phyloP scores from a whole-genome alignment of 1,140 invertebrate genomes.

The Zaprionus nigranus region DNA sequence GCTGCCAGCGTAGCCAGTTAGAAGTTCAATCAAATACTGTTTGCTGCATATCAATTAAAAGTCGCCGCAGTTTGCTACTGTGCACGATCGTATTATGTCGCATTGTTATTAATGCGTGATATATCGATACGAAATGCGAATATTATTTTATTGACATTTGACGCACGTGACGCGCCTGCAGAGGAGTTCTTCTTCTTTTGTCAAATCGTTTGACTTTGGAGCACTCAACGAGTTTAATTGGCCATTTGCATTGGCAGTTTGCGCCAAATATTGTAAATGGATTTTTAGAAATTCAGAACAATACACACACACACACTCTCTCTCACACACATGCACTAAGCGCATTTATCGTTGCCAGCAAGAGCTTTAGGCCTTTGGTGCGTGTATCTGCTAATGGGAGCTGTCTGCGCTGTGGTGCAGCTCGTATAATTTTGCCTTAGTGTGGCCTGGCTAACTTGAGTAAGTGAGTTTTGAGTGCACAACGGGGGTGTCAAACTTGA shows the following conservation, averaged over 20 bases:
- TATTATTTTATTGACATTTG: conserved; percentile 76
- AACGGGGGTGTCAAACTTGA: neutral
- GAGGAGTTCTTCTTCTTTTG: conserved; percentile 17
- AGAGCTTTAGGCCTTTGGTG: neutral
- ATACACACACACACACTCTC: neutral
- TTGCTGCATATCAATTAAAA: conserved; percentile 74
- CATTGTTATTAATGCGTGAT: conserved; percentile 64
- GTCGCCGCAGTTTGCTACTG: conserved; percentile 36
- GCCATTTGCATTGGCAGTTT: neutral
- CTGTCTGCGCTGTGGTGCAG: neutral
- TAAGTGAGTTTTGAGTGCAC: neutral
- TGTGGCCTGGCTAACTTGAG: neutral
- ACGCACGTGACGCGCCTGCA: conserved; percentile 69
- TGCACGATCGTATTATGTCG: conserved; percentile 60
- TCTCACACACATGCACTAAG: neutral
- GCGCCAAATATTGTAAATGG: neutral
- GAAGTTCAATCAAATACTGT: conserved; percentile 76
- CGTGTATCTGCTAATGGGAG: neutral
- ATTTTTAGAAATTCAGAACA: neutral
- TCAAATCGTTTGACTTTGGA: conserved; percentile 3
- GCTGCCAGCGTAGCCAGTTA: conserved; percentile 53
- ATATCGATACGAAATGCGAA: conserved; percentile 27
- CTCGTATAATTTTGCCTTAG: neutral
- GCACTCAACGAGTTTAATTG: neutral
- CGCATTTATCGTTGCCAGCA: neutral